These are phyloP conservation scores for Apodemia duryi DNA, from an alignment of 2,888 invertebrate species.

Conservation along the genomic window DNA sequence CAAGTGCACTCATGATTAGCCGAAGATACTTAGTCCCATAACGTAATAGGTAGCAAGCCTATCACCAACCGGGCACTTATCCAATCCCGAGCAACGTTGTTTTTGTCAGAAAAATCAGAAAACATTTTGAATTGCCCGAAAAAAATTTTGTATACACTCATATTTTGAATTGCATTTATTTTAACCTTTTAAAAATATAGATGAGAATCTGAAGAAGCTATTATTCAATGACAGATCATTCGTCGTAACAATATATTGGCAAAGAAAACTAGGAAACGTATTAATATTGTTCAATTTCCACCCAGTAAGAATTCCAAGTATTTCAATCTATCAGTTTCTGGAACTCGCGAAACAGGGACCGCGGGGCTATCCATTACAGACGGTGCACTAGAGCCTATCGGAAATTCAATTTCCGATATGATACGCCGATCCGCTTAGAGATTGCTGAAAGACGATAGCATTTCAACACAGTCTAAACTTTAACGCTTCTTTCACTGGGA, in stretches of 20 bases:
- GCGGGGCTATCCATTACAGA: constrained; percentile 53
- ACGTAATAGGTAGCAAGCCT: too few species aligned
- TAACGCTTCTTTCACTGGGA: constrained; percentile 2
- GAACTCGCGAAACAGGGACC: constrained; percentile 46
- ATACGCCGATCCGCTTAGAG: constrained; percentile 40
- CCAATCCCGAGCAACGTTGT: too few species aligned
- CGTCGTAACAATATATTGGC: constrained; percentile 3
- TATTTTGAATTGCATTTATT: too few species aligned
- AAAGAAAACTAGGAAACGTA: constrained; percentile 1
- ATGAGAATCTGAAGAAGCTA: too few species aligned
- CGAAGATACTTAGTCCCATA: too few species aligned
- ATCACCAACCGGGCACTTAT: too few species aligned
- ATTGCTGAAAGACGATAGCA: constrained; percentile 34
- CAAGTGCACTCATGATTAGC: too few species aligned
- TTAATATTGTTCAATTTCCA: constrained; percentile 12
- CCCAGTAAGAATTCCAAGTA: not conserved
- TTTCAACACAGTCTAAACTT: constrained; percentile 1
- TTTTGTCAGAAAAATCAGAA: too few species aligned
- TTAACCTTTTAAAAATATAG: too few species aligned
- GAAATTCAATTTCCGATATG: constrained; percentile 74
- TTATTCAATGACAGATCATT: not conserved
- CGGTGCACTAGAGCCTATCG: constrained; percentile 43
- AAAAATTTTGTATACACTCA: too few species aligned
- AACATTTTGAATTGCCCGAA: too few species aligned
- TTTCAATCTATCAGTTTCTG: constrained; percentile 52